A percentile compares a stretch with the other conserved stretches of the same genome.
Conservation (phyloP, 35 echinoderm and acorn worm species). For the Diadema setosum region DNA sequence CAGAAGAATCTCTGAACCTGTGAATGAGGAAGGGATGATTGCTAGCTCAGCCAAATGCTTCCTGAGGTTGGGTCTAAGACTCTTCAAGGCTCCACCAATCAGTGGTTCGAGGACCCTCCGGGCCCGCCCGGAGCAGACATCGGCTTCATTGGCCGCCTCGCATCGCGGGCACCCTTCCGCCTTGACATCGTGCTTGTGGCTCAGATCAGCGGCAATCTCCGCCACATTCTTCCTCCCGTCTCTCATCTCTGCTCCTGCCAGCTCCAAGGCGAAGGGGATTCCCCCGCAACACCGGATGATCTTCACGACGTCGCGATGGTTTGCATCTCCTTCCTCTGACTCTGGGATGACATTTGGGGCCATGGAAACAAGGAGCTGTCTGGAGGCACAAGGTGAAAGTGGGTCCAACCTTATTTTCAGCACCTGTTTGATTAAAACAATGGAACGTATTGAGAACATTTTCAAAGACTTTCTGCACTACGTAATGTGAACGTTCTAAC, state of each 20-base stretch:
- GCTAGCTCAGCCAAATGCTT: too few species aligned
- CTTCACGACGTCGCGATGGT: background rate
- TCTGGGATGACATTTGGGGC: background rate
- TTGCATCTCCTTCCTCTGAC: background rate
- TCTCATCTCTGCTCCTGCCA: background rate
- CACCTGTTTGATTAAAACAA: too few species aligned
- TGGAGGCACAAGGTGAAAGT: background rate
- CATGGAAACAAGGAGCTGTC: background rate
- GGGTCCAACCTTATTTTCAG: background rate
- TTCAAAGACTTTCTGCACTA: too few species aligned
- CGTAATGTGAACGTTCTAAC: too few species aligned
- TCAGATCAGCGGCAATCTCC: background rate
- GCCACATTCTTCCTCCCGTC: background rate
- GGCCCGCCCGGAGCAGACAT: too few species aligned
- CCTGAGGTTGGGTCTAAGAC: too few species aligned
- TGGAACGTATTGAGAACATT: too few species aligned
- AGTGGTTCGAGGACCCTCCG: too few species aligned
- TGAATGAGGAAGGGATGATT: too few species aligned
- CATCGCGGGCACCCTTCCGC: background rate
- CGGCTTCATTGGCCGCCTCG: background rate
- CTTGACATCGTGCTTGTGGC: background rate
- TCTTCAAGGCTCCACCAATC: too few species aligned
- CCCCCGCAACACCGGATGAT: background rate
- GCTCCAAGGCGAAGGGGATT: background rate
- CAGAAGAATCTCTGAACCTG: too few species aligned